A percentile compares a stretch with the other conserved stretches of the same genome.
Conservation (phyloP, 2,797 vertebrate species). For the Scolopax rusticola region DNA sequence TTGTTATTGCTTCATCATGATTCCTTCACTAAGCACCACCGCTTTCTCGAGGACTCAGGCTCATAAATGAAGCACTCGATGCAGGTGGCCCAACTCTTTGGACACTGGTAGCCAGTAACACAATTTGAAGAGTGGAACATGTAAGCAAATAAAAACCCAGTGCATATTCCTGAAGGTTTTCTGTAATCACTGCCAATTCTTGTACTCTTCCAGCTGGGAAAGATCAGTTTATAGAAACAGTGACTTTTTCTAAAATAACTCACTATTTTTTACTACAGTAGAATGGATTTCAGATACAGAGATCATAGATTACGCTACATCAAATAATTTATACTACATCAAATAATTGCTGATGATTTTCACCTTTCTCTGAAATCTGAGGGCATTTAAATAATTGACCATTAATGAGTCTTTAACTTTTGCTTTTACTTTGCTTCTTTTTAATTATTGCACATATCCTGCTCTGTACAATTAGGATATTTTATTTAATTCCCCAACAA, state of each 20-base stretch:
- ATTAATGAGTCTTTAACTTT: background rate
- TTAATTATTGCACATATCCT: background rate
- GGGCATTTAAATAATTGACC: background rate
- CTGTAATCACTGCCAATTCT: background rate
- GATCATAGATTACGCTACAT: background rate
- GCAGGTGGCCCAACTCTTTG: background rate
- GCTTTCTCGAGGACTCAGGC: constrained; percentile 10
- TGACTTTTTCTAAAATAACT: background rate
- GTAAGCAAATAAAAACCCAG: constrained; percentile 28
- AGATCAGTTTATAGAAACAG: background rate
- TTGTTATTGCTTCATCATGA: background rate
- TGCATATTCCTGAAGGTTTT: background rate
- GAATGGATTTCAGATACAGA: background rate
- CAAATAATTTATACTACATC: background rate
- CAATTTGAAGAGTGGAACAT: constrained; percentile 23
- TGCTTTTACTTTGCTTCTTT: background rate
- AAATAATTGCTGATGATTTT: background rate
- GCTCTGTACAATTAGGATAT: background rate
- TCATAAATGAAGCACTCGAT: background rate
- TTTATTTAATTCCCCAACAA: background rate
- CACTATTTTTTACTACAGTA: background rate
- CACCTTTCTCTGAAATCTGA: background rate
- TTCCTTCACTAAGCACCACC: background rate
- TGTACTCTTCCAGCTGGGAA: background rate
- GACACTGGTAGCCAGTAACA: background rate